Conservation (phyloP, 2,113 vertebrate species). For the Cyprinodon tularosa region DNA sequence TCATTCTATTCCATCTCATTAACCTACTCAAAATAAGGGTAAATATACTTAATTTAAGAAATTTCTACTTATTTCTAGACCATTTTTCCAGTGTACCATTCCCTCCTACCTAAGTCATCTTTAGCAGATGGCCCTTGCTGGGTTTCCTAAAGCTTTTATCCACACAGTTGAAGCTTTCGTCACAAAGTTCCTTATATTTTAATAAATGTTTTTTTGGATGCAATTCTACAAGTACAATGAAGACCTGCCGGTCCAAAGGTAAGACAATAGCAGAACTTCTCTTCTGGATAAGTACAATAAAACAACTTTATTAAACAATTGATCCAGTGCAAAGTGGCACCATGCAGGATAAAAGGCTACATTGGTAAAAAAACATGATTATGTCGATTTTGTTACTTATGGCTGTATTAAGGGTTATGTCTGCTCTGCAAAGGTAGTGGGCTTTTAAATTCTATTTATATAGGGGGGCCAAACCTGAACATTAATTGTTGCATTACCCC, state of each 20-base stretch:
- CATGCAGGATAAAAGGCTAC: background rate
- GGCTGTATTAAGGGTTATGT: background rate
- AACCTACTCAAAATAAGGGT: too few species aligned
- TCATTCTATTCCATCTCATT: too few species aligned
- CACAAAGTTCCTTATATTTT: background rate
- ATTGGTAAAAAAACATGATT: background rate
- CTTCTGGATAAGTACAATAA: background rate
- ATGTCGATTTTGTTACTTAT: background rate
- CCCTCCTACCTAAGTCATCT: background rate
- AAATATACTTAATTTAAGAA: too few species aligned
- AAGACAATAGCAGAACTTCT: too few species aligned
- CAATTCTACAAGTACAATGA: too few species aligned
- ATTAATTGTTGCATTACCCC: background rate
- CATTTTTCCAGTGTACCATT: too few species aligned
- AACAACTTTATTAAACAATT: background rate
- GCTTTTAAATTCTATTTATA: background rate
- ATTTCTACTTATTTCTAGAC: too few species aligned
- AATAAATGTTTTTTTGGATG: background rate
- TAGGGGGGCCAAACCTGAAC: background rate
- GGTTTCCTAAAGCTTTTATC: background rate
- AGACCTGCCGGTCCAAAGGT: too few species aligned
- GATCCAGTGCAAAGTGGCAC: background rate
- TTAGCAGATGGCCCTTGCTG: background rate
- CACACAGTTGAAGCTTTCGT: too few species aligned
- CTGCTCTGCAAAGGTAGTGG: background rate